phyloP scores from a whole-genome alignment of 2,113 vertebrate genomes.

The Zingel zingel region DNA sequence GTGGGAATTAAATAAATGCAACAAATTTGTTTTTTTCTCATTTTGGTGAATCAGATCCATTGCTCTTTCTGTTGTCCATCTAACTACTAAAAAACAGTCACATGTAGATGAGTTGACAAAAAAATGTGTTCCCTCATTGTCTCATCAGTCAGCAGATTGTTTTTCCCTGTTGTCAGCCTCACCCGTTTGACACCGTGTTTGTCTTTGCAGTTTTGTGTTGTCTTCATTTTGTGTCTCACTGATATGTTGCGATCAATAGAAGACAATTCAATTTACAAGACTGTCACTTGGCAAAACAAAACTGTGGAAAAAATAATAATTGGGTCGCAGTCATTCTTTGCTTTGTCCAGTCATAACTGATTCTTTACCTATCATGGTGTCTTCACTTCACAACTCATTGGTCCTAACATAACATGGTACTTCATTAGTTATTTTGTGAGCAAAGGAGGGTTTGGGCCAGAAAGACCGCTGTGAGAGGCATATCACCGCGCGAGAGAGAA shows the following conservation, averaged over 20 bases:
- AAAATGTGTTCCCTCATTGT: slow-evolving; percentile 40
- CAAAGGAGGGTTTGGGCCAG: slow-evolving; percentile 33
- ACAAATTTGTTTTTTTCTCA: too few relatives aligned
- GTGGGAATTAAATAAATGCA: too few relatives aligned
- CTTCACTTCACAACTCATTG: background rate
- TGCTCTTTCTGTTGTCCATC: slow-evolving; percentile 15
- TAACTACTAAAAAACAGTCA: slow-evolving; percentile 17
- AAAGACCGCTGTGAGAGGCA: slow-evolving; percentile 54
- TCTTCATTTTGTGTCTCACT: slow-evolving; percentile 50
- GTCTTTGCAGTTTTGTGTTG: slow-evolving; percentile 30
- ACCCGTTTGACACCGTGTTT: slow-evolving; percentile 38
- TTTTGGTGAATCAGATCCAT: background rate
- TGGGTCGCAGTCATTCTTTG: slow-evolving; percentile 41
- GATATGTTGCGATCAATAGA: slow-evolving; percentile 64
- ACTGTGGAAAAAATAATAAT: slow-evolving; percentile 41
- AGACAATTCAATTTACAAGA: slow-evolving; percentile 67
- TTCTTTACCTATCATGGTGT: slow-evolving; percentile 29
- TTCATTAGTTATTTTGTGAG: slow-evolving; percentile 61
- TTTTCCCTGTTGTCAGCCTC: slow-evolving; percentile 42
- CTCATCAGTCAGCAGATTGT: slow-evolving; percentile 44
- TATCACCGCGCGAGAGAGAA: slow-evolving; percentile 67
- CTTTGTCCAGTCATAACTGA: slow-evolving; percentile 55
- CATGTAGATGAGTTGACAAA: slow-evolving; percentile 45
- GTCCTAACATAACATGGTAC: background rate
- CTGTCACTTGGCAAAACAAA: slow-evolving; percentile 63